Evolutionary conservation across 2,888 invertebrate species (phyloP).

Genomic region (Patella caerulea): DNA sequence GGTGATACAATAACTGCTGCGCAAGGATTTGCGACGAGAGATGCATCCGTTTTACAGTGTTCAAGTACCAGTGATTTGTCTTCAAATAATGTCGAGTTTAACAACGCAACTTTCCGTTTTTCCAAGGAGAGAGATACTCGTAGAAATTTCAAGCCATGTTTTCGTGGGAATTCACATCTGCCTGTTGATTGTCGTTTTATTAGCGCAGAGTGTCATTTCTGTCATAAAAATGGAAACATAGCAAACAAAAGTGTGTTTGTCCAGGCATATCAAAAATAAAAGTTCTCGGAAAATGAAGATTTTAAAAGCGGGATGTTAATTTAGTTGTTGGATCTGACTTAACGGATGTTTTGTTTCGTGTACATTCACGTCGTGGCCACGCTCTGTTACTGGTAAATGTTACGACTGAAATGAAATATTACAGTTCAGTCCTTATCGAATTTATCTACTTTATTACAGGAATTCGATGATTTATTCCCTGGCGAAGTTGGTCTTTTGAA

Average conservation of each 20-base stretch:
- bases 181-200: neutral
- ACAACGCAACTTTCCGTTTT: neutral
- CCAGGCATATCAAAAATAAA: neutral
- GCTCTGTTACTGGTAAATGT: too few species aligned
- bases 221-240: neutral
- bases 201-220: neutral
- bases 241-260: neutral
- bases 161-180: too few species aligned
- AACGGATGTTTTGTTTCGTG: neutral
- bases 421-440: neutral
- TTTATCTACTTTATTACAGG: neutral
- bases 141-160: too few species aligned
- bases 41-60: neutral
- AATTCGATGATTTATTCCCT: neutral
- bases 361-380: neutral
- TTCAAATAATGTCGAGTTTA: neutral
- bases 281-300: neutral
- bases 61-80: neutral
- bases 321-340: neutral
- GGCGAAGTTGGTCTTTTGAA: neutral
- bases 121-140: too few species aligned
- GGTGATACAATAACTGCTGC: neutral
- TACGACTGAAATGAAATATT: too few species aligned
- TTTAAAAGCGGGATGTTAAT: neutral
- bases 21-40: neutral